These are phyloP conservation scores for Saccopteryx bilineata DNA, from an alignment of 2,113 vertebrate genomes.

Conservation along the genomic window DNA sequence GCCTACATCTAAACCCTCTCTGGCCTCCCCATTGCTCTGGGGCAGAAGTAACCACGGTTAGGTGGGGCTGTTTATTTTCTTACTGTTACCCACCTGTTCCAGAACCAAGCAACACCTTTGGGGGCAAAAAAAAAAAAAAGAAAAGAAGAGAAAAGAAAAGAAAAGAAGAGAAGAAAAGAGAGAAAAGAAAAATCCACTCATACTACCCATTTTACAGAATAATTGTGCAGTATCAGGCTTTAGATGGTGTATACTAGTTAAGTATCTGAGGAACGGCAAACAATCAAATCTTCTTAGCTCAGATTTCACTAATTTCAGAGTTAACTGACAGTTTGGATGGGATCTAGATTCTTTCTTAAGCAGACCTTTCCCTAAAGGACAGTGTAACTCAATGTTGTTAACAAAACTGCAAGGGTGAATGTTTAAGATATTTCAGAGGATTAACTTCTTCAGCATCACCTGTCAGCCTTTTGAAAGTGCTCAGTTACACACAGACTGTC, in stretches of 20 bases:
- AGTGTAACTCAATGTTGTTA: not conserved
- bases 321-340: conserved; percentile 30
- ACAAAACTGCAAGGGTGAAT: not conserved
- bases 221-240: conserved; percentile 40
- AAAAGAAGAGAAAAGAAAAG: not conserved
- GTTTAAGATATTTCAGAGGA: conserved; percentile 45
- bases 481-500: not conserved
- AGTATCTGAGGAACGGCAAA: conserved; percentile 38
- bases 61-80: not conserved
- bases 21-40: not conserved
- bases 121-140: not conserved
- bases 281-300: conserved; percentile 50
- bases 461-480: conserved; percentile 18
- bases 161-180: too few species aligned
- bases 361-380: conserved; percentile 20
- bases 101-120: not conserved
- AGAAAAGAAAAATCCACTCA: too few species aligned
- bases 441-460: conserved; percentile 13
- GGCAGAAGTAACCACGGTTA: not conserved
- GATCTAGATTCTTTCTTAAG: conserved; percentile 33
- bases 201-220: conserved; percentile 23
- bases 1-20: not conserved
- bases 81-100: not conserved
- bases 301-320: conserved; percentile 39
- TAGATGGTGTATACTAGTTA: not conserved